Conservation (phyloP, 2,888 invertebrate genomes). For the Willowsia nigromaculata region DNA sequence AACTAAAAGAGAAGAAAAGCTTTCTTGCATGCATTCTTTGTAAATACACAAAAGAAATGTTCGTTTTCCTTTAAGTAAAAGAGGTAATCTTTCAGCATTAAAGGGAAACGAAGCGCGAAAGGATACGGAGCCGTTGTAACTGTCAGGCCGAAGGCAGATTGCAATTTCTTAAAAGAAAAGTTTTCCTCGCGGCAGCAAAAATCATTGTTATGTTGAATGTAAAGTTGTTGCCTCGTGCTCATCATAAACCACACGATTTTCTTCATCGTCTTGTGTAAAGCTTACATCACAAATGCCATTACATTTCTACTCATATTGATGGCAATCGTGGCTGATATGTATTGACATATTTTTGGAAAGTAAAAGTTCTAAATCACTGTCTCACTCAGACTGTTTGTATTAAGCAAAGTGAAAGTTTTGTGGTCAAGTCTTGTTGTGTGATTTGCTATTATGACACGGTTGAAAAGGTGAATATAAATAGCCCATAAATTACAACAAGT, state of each 20-base stretch:
- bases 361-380: constrained; percentile 52
- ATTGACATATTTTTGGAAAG: constrained; percentile 52
- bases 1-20: background rate
- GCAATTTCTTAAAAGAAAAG: constrained; percentile 66
- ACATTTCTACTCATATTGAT: background rate
- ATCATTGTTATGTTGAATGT: background rate
- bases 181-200: constrained; percentile 29
- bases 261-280: background rate
- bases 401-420: constrained; percentile 52
- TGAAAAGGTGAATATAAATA: constrained; percentile 27
- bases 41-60: background rate
- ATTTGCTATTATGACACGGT: background rate
- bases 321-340: background rate
- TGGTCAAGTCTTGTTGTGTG: constrained; percentile 7
- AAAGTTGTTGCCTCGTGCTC: background rate
- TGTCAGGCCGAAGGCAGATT: constrained; percentile 33
- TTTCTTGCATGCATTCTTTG: background rate
- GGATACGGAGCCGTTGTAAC: background rate
- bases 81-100: constrained; percentile 38
- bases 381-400: constrained; percentile 21
- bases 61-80: constrained; percentile 8
- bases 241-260: constrained; percentile 43
- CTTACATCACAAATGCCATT: background rate
- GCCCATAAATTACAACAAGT: constrained; percentile 27
- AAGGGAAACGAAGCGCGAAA: constrained; percentile 7